phyloP scores from a whole-genome alignment of 2,888 invertebrate genomes.

The Ecliptopera silaceata region DNA sequence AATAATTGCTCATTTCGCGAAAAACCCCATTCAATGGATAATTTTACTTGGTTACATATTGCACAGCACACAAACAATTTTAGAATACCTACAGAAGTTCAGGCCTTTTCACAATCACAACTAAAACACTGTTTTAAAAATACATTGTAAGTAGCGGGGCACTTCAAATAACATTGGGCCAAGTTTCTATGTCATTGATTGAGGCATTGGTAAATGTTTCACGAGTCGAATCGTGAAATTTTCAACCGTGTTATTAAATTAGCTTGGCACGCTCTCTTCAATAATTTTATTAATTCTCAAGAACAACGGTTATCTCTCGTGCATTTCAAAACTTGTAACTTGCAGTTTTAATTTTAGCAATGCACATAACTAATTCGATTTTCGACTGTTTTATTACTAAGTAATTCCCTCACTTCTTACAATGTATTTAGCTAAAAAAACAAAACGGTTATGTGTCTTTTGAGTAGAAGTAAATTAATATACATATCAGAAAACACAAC shows the following conservation, averaged over 20 bases:
- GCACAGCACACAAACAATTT: conserved; percentile 52
- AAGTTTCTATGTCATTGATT: neutral
- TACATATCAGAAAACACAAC: conserved; percentile 18
- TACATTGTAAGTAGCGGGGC: conserved; percentile 24
- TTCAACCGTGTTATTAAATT: conserved; percentile 20
- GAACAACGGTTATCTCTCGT: conserved; percentile 12
- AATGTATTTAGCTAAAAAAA: neutral
- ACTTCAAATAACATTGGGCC: neutral
- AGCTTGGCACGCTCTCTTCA: conserved; percentile 20
- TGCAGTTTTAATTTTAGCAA: too few species aligned
- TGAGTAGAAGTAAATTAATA: conserved; percentile 5
- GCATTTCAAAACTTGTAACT: conserved; percentile 15
- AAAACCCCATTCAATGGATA: conserved; percentile 69
- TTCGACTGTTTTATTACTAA: neutral
- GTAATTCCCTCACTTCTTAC: conserved; percentile 6
- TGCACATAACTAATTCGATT: neutral
- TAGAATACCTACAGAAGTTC: conserved; percentile 12
- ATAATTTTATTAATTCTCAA: conserved; percentile 19
- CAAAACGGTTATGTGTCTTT: neutral
- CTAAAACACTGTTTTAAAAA: conserved; percentile 4
- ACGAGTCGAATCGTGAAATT: conserved; percentile 19
- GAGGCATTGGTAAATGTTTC: conserved; percentile 11
- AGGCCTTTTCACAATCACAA: conserved; percentile 14
- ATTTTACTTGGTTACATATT: conserved; percentile 55
- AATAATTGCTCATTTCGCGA: conserved; percentile 48